Evolutionary conservation across 2,888 invertebrate species (phyloP).

Genomic region (Notodonta ziczac): DNA sequence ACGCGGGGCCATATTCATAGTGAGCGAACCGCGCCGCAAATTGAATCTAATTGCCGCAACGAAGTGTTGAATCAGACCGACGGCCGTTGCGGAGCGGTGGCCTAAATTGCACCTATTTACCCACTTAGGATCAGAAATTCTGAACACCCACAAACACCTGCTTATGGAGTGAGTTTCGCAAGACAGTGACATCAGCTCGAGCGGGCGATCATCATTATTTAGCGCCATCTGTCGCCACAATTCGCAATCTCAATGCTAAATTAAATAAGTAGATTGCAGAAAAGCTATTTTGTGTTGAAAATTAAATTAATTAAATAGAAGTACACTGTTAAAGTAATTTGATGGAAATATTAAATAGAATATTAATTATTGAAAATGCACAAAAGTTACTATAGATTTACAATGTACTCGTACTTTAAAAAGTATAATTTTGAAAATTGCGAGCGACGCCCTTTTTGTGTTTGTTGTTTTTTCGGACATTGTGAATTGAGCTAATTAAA

Average conservation of each 20-base stretch:
- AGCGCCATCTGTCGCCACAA: conserved; percentile 36
- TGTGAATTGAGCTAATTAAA: conserved; percentile 25
- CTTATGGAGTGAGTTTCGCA: conserved; percentile 60
- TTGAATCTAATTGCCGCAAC: conserved; percentile 83
- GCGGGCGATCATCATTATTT: neutral
- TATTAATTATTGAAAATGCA: too few species aligned
- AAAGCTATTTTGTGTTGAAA: neutral
- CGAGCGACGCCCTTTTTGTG: neutral
- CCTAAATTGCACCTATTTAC: conserved; percentile 81
- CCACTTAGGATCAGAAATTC: conserved; percentile 70
- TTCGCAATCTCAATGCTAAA: neutral
- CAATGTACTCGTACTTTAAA: too few species aligned
- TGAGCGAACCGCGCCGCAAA: conserved; percentile 67
- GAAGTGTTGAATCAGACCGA: conserved; percentile 81
- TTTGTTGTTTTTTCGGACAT: neutral
- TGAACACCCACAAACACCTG: conserved; percentile 77
- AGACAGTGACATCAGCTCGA: conserved; percentile 59
- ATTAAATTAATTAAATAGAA: neutral
- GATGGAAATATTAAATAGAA: too few species aligned
- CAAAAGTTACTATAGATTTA: too few species aligned
- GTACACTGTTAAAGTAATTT: neutral
- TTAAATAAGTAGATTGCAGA: neutral
- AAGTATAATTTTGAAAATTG: too few species aligned
- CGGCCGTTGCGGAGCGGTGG: conserved; percentile 57
- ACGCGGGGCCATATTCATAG: conserved; percentile 67